These are phyloP conservation scores for Hedya salicella DNA, from an alignment of 2,888 invertebrate genomes.

Conservation along the genomic window DNA sequence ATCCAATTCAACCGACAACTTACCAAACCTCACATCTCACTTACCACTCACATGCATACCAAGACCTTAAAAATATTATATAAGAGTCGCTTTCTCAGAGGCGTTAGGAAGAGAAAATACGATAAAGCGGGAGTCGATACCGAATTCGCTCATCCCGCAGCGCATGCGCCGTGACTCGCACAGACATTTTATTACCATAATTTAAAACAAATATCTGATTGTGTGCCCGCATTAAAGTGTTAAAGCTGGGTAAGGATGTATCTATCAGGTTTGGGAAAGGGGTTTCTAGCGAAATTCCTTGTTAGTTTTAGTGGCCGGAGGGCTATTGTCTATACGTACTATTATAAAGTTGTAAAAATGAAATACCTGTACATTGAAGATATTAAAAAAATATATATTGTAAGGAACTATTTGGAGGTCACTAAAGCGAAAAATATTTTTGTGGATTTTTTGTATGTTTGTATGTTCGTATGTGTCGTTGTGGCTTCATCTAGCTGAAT, in stretches of 20 bases:
- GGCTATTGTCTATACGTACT: too few relatives aligned
- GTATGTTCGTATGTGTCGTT: too few relatives aligned
- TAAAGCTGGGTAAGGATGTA: constrained; percentile 76
- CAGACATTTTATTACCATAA: constrained; percentile 86
- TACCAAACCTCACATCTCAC: constrained; percentile 8
- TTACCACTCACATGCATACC: constrained; percentile 62
- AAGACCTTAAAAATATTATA: neutral
- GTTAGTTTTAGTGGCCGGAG: constrained; percentile 12
- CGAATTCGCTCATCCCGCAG: constrained; percentile 68
- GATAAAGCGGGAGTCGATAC: neutral
- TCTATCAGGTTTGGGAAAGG: constrained; percentile 49
- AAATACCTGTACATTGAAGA: too few relatives aligned
- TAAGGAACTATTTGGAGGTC: too few relatives aligned
- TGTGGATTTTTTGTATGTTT: too few relatives aligned
- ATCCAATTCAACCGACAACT: constrained; percentile 23
- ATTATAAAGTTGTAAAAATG: too few relatives aligned
- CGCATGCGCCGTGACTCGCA: constrained; percentile 82
- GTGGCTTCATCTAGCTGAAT: too few relatives aligned
- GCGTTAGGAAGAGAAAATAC: too few relatives aligned
- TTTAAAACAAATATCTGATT: constrained; percentile 87
- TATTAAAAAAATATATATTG: too few relatives aligned
- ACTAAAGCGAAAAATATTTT: too few relatives aligned
- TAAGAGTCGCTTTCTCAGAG: neutral
- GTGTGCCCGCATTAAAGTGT: constrained; percentile 85
- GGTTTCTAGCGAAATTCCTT: neutral